These are phyloP conservation scores for Chloroclystis v-ata DNA, from an alignment of 2,888 invertebrate genomes.

Conservation along the genomic window DNA sequence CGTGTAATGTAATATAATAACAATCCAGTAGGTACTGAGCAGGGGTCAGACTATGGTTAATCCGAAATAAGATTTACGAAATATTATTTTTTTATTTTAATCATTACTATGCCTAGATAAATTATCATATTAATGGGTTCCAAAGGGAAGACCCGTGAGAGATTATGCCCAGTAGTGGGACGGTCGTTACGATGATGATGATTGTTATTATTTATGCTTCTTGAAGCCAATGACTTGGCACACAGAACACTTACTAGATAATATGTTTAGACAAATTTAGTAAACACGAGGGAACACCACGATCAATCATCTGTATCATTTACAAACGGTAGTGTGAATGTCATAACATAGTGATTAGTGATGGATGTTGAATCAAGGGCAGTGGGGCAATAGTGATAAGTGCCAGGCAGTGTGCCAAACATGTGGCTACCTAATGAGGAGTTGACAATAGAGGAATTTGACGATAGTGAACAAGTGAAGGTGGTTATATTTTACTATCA, in stretches of 20 bases:
- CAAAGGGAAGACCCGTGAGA: too few relatives aligned
- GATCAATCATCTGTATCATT: neutral
- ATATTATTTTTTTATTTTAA: too few relatives aligned
- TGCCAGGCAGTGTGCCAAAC: slow-evolving; percentile 7
- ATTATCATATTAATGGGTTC: too few relatives aligned
- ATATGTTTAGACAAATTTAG: neutral
- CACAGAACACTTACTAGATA: too few relatives aligned
- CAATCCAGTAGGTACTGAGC: neutral
- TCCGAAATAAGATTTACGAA: too few relatives aligned
- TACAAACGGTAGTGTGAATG: slow-evolving; percentile 5
- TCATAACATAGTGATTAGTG: slow-evolving; percentile 9
- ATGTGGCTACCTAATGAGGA: slow-evolving; percentile 2
- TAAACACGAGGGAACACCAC: neutral
- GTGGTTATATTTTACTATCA: neutral
- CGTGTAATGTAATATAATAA: neutral
- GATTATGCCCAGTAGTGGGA: too few relatives aligned
- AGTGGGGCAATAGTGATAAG: slow-evolving; percentile 14
- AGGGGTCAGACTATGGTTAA: too few relatives aligned
- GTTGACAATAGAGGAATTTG: neutral
- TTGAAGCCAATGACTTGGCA: too few relatives aligned
- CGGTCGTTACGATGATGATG: too few relatives aligned
- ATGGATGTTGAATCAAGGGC: slow-evolving; percentile 15
- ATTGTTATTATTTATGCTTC: too few relatives aligned
- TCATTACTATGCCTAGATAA: too few relatives aligned
- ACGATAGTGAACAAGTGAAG: neutral